Conservation (phyloP, 2,888 invertebrate species). For the Epicampocera succincta region DNA sequence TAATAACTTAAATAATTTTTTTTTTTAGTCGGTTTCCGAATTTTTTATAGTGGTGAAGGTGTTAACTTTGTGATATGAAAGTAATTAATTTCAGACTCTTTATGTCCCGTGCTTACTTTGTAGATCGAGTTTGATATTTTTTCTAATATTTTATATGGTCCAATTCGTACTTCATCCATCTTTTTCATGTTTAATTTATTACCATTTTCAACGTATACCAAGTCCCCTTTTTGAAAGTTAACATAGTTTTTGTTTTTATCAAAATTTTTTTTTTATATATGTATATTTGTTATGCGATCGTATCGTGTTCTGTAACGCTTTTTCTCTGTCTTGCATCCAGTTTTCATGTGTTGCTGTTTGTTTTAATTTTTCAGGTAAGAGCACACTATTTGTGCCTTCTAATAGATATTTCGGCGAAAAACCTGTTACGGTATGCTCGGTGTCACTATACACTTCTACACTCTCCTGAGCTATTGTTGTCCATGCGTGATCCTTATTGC, state of each 20-base stretch:
- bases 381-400: conserved; percentile 47
- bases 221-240: conserved; percentile 50
- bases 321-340: conserved; percentile 42
- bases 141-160: conserved; percentile 40
- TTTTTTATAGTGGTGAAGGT: background rate
- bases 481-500: conserved; percentile 50
- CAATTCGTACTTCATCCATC: background rate
- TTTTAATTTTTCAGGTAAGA: conserved; percentile 59
- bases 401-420: conserved; percentile 62
- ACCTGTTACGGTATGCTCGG: conserved; percentile 62
- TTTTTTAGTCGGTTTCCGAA: too few relatives aligned
- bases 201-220: conserved; percentile 61
- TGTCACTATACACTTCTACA: conserved; percentile 55
- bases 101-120: conserved; percentile 43
- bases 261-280: conserved; percentile 27
- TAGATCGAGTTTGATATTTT: conserved; percentile 51
- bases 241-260: conserved; percentile 48
- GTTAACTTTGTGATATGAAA: conserved; percentile 36
- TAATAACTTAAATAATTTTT: too few relatives aligned
- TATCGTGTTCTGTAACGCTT: conserved; percentile 51
- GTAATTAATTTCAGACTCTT: conserved; percentile 26
- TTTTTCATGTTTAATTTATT: conserved; percentile 23
- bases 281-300: conserved; percentile 63
- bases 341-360: conserved; percentile 35
- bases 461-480: conserved; percentile 62